These are phyloP conservation scores for Syngnathus scovelli DNA, from an alignment of 2,113 vertebrate genomes.

Conservation along the genomic window DNA sequence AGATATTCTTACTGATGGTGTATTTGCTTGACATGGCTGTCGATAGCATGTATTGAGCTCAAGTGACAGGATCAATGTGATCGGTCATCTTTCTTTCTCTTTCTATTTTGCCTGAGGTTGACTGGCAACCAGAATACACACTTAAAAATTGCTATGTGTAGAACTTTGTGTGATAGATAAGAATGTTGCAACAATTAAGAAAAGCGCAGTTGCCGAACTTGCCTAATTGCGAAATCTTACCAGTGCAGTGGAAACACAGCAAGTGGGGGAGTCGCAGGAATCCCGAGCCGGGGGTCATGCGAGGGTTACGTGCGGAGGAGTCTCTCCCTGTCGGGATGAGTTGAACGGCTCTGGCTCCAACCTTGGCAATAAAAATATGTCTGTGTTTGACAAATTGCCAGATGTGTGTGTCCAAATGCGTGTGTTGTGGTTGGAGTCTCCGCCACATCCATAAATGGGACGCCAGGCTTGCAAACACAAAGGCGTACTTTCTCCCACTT, in stretches of 20 bases:
- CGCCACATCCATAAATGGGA: slow-evolving; percentile 13
- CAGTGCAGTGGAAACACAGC: slow-evolving; percentile 12
- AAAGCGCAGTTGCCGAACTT: too few species aligned
- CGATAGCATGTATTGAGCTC: not conserved
- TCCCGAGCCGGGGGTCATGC: slow-evolving; percentile 35
- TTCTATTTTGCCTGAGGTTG: not conserved
- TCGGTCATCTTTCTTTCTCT: not conserved
- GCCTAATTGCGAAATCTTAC: not conserved
- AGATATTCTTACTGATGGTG: not conserved
- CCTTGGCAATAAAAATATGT: slow-evolving; percentile 14
- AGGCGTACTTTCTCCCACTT: slow-evolving; percentile 39
- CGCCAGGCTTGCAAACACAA: slow-evolving; percentile 25
- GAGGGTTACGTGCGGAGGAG: slow-evolving; percentile 25
- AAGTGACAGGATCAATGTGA: too few species aligned
- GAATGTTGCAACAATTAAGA: not conserved
- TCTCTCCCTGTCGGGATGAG: slow-evolving; percentile 30
- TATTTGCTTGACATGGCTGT: not conserved
- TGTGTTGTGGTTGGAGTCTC: slow-evolving; percentile 5
- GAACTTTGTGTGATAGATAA: not conserved
- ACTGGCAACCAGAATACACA: not conserved
- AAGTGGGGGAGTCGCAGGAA: slow-evolving; percentile 35
- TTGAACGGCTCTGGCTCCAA: slow-evolving; percentile 17
- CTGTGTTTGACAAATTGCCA: slow-evolving; percentile 13
- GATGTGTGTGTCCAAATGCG: slow-evolving; percentile 2
- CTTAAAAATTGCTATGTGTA: not conserved